Conservation (phyloP, 2,888 invertebrate genomes). For the Xanthia icteritia region DNA sequence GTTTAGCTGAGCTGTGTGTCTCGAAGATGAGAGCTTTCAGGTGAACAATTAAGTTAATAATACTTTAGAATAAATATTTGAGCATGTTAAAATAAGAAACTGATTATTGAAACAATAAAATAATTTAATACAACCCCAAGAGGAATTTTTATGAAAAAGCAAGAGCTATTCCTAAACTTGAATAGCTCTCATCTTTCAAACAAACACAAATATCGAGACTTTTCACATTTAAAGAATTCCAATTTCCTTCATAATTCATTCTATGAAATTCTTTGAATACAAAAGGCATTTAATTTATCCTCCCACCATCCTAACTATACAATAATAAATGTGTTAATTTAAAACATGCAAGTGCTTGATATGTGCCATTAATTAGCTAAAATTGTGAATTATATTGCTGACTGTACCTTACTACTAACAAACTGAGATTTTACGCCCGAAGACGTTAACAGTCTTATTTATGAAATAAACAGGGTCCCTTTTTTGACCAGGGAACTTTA, state of each 20-base stretch:
- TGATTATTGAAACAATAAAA: slow-evolving; percentile 15
- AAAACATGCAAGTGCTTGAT: slow-evolving; percentile 81
- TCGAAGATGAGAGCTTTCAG: slow-evolving; percentile 51
- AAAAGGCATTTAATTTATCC: not conserved
- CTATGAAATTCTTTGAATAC: slow-evolving; percentile 39
- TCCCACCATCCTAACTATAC: slow-evolving; percentile 55
- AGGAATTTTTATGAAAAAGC: not conserved
- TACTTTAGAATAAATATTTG: slow-evolving; percentile 20
- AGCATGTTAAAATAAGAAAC: slow-evolving; percentile 13
- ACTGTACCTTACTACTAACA: slow-evolving; percentile 49
- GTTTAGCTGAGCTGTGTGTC: slow-evolving; percentile 48
- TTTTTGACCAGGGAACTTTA: slow-evolving; percentile 17
- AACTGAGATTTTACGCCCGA: slow-evolving; percentile 36
- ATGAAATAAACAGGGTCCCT: slow-evolving; percentile 32
- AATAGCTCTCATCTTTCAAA: slow-evolving; percentile 51
- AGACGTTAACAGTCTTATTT: slow-evolving; percentile 64
- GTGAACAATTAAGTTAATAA: slow-evolving; percentile 7
- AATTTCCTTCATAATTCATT: slow-evolving; percentile 1
- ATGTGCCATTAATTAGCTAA: slow-evolving; percentile 74
- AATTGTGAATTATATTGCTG: slow-evolving; percentile 64
- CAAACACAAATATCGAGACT: slow-evolving; percentile 31
- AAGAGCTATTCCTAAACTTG: not conserved
- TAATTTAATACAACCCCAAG: not conserved
- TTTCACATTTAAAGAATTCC: slow-evolving; percentile 47
- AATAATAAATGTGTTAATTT: slow-evolving; percentile 62